These are phyloP conservation scores for Plectropomus leopardus DNA, from an alignment of 2,113 vertebrate species.

Conservation along the genomic window DNA sequence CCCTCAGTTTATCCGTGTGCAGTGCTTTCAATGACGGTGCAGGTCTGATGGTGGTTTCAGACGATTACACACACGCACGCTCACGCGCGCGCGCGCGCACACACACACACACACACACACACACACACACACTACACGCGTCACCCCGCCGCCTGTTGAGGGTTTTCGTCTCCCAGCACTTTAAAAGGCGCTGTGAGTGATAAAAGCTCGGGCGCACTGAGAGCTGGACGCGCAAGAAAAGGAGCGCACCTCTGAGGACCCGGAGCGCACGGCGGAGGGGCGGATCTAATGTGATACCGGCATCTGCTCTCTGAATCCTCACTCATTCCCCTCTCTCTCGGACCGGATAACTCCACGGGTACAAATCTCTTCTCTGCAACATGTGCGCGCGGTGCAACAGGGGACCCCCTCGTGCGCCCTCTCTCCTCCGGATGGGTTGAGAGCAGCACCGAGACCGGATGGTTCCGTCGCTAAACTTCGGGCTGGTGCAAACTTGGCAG, in stretches of 20 bases:
- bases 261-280: constrained; percentile 52
- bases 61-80: background rate
- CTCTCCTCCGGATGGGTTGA: constrained; percentile 58
- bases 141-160: constrained; percentile 1
- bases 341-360: background rate
- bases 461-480: constrained; percentile 53
- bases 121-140: constrained; percentile 8
- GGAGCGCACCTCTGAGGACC: constrained; percentile 37
- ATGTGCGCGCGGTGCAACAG: background rate
- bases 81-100: too few relatives aligned
- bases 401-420: background rate
- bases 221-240: background rate
- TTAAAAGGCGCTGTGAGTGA: constrained; percentile 61
- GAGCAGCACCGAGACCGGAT: constrained; percentile 16
- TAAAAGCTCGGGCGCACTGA: constrained; percentile 69
- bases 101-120: constrained; percentile 22
- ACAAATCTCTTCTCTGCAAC: background rate
- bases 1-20: background rate
- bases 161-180: constrained; percentile 10
- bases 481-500: constrained; percentile 48
- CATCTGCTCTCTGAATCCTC: constrained; percentile 1
- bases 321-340: constrained; percentile 15
- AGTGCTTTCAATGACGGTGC: background rate
- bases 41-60: background rate
- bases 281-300: constrained; percentile 40